These are phyloP conservation scores for Galaxias olidus DNA, from an alignment of 2,797 vertebrate genomes.

Conservation along the genomic window DNA sequence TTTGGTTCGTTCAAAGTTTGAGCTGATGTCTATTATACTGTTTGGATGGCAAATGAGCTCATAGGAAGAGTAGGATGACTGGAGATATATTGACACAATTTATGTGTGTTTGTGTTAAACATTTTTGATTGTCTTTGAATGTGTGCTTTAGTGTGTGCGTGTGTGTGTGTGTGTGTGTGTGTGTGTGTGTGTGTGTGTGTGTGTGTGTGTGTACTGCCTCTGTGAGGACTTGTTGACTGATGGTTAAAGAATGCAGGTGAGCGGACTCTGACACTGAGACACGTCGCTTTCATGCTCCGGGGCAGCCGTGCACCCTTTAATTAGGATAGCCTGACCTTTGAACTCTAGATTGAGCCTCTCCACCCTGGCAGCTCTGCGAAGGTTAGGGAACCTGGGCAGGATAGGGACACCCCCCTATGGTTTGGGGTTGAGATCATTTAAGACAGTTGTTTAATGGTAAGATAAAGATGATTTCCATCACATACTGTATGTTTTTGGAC, in stretches of 20 bases:
- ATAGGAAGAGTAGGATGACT: too few relatives aligned
- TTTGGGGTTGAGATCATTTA: slow-evolving; percentile 15
- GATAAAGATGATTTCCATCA: neutral
- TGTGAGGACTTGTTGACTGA: slow-evolving; percentile 65
- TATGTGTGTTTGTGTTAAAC: neutral
- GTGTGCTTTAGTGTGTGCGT: neutral
- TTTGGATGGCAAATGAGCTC: too few relatives aligned
- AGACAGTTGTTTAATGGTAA: slow-evolving; percentile 20
- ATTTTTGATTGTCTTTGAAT: too few relatives aligned
- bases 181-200: neutral
- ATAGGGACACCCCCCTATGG: slow-evolving; percentile 18
- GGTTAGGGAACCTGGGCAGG: slow-evolving; percentile 36
- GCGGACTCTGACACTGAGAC: slow-evolving; percentile 57
- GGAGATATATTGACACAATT: too few relatives aligned
- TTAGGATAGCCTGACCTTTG: slow-evolving; percentile 65
- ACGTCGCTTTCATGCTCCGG: slow-evolving; percentile 62
- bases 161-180: neutral
- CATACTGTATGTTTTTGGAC: too few relatives aligned
- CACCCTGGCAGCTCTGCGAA: slow-evolving; percentile 33
- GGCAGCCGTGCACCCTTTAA: slow-evolving; percentile 66
- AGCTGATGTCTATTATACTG: too few relatives aligned
- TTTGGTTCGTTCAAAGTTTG: too few relatives aligned
- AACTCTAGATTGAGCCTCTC: slow-evolving; percentile 52
- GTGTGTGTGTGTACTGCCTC: slow-evolving; percentile 7
- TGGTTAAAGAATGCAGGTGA: slow-evolving; percentile 60